Base-by-base conservation (phyloP, 1,140 invertebrate genomes). In the Sycophaga agraensis region DNA sequence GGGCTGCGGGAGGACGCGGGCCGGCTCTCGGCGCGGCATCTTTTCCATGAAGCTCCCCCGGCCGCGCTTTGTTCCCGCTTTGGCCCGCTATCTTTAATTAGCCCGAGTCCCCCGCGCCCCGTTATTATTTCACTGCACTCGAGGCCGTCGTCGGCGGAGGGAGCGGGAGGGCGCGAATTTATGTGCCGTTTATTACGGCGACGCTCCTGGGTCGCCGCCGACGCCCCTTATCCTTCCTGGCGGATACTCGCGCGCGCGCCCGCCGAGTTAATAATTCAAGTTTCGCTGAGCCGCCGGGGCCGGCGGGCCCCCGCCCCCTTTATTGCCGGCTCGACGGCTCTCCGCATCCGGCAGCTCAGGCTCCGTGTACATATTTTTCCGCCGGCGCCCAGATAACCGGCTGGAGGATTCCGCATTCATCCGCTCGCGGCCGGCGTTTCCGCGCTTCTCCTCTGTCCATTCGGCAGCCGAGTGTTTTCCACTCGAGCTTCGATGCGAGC, bases 1-100 rank as follows among this genome's bases (percentile, higher is more conserved):
- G 66, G 63, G 60, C 66, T 57, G 66, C 22, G 37, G 57, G 46
- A 54, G 55, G 56, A 60, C 64, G 57, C 7, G 35, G 2, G 66
- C 68, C 61, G 39, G 8, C 12, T 45, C 56, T 31, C 11, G 28
- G 67, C 19, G 26, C 24, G 37, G 63, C 28, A 58, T 40, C 62
- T 59, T 63, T 59, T n/a, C n/a, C n/a, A n/a, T n/a, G n/a, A n/a
- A n/a, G n/a, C n/a, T 34, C 28, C 21, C 26, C 21, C 9, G 14
- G 14, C 22, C 5, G 8, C 12, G 50, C 28, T 56, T 56, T 56
- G 54, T 56, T 45, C 46, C 46, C n/a, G 21, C 49, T 58, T 31
- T 31, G 28, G 67, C 19, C 28, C 24, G 37, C 66, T 34, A 58
- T 40, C 62, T 59, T 63, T 59, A 67, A 66, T 60, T 61, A 51